phyloP scores from a whole-genome alignment of 2,113 vertebrate genomes.

The Climacteris rufus region DNA sequence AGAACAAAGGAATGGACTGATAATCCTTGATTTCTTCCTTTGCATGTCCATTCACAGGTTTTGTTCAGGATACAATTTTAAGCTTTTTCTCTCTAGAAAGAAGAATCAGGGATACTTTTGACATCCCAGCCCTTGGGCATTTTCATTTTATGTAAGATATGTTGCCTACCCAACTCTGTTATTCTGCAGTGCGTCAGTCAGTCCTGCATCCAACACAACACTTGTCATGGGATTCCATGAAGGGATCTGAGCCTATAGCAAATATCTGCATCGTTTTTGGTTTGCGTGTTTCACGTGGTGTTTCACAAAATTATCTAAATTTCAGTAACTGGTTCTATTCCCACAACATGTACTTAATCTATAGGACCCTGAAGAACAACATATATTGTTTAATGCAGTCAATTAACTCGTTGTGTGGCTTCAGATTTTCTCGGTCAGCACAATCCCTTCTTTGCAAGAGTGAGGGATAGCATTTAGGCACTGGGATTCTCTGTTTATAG shows the following conservation, averaged over 20 bases:
- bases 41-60: neutral
- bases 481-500: neutral
- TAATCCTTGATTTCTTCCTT: neutral
- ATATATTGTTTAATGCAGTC: rapidly evolving
- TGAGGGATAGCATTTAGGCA: neutral
- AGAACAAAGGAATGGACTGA: neutral
- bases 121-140: neutral
- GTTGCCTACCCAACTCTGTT: neutral
- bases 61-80: neutral
- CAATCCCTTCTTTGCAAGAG: neutral
- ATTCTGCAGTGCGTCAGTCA: neutral
- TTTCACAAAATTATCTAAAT: neutral
- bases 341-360: neutral
- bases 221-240: neutral
- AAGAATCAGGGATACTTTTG: neutral
- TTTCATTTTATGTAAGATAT: neutral
- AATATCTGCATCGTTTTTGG: neutral
- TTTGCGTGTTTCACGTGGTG: neutral
- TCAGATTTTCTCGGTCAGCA: neutral
- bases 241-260: neutral
- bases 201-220: neutral
- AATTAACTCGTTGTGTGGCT: neutral
- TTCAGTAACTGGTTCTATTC: neutral
- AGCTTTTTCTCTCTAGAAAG: neutral
- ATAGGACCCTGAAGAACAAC: neutral